These are phyloP conservation scores for Etheostoma nigrum DNA, from an alignment of 2,797 vertebrate species.

Conservation along the genomic window DNA sequence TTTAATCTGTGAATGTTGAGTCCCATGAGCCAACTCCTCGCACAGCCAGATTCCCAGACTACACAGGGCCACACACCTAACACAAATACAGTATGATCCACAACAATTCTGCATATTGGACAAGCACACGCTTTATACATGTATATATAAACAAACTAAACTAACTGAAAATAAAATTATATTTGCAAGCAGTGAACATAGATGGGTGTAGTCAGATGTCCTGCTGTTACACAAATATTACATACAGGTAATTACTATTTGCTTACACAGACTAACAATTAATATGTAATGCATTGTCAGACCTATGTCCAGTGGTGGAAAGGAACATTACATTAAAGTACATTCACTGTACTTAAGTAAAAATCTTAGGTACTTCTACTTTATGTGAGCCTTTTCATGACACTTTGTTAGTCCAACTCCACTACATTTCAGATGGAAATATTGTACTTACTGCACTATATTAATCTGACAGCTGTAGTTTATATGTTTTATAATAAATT, in stretches of 20 bases:
- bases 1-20: constrained; percentile 95
- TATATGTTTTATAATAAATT: too few species aligned
- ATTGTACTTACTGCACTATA: too few species aligned
- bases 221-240: background rate
- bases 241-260: background rate
- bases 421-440: too few species aligned
- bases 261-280: background rate
- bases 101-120: background rate
- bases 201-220: background rate
- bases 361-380: too few species aligned
- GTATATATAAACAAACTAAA: background rate
- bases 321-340: too few species aligned
- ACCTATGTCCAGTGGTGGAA: too few species aligned
- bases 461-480: too few species aligned
- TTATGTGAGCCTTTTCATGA: too few species aligned
- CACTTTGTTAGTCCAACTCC: too few species aligned
- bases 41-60: constrained; percentile 98
- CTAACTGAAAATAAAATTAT: background rate
- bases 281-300: too few species aligned
- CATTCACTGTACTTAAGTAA: too few species aligned
- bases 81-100: background rate
- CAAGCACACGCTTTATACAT: background rate
- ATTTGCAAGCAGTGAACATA: background rate
- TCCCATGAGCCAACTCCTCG: constrained; percentile 94
- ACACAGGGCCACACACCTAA: constrained; percentile 96